A percentile compares a stretch with the other conserved stretches of the same genome.
These are phyloP conservation scores for Drosophila sechellia DNA, from an alignment of 1,140 invertebrate species.

Conservation along the genomic window DNA sequence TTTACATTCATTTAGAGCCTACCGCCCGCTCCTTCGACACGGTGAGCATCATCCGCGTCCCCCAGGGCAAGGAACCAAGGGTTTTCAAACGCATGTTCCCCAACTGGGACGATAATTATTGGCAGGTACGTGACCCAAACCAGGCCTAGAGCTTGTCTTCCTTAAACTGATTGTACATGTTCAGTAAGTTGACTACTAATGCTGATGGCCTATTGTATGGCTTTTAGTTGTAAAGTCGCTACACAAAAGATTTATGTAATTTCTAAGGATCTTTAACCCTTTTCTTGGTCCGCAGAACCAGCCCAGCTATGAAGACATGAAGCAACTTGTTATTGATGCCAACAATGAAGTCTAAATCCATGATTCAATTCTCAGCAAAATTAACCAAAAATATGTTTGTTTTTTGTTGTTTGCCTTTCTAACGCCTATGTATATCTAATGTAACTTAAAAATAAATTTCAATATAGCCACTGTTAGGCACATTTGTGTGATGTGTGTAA, in stretches of 20 bases:
- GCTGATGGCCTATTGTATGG: background rate
- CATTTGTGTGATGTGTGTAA: no score
- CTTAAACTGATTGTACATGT: constrained; percentile 9
- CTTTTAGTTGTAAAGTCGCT: background rate
- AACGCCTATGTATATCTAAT: background rate
- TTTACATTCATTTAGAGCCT: constrained; percentile 87
- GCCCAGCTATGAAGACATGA: constrained; percentile 71
- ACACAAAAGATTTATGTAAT: background rate
- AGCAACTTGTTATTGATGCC: constrained; percentile 61
- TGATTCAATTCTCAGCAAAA: constrained; percentile 59
- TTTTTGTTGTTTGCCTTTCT: constrained; percentile 37
- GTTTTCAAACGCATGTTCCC: constrained; percentile 90
- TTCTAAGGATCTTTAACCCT: background rate
- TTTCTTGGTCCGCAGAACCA: constrained; percentile 25
- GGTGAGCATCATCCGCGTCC: constrained; percentile 87
- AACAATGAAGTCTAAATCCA: constrained; percentile 63
- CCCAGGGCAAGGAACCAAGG: constrained; percentile 89
- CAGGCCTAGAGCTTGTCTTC: background rate
- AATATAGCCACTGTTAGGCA: no score
- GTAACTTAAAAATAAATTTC: constrained; percentile 27
- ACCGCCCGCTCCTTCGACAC: constrained; percentile 86
- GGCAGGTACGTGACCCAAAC: constrained; percentile 85
- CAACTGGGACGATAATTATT: constrained; percentile 88
- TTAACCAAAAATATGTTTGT: constrained; percentile 62
- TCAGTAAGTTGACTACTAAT: background rate